A percentile compares a stretch with the other conserved stretches of the same genome.
phyloP scores from a whole-genome alignment of 2,888 invertebrate genomes.

The Cantharis lateralis region DNA sequence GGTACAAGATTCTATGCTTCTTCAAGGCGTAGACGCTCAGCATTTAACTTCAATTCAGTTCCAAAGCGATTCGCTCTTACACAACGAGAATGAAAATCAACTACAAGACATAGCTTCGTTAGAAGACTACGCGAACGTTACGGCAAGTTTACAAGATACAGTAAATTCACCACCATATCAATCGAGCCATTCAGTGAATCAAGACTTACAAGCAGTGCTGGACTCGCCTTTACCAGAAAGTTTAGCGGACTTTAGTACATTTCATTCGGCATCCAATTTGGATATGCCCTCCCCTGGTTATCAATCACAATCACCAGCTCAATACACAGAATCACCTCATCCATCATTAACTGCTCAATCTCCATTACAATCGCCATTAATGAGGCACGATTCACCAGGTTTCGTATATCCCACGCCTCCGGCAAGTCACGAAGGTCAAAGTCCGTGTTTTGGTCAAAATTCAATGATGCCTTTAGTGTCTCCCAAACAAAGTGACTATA shows the following conservation, averaged over 20 bases:
- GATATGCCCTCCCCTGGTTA: constrained; percentile 56
- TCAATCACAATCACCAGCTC: constrained; percentile 55
- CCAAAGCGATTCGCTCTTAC: constrained; percentile 59
- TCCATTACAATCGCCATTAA: constrained; percentile 67
- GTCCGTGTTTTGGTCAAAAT: constrained; percentile 60
- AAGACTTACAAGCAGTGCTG: constrained; percentile 75
- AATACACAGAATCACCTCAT: constrained; percentile 52
- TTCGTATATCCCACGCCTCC: constrained; percentile 87
- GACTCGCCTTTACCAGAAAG: constrained; percentile 81
- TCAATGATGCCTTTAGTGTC: constrained; percentile 54
- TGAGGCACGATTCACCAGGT: constrained; percentile 71
- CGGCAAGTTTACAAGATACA: constrained; percentile 58
- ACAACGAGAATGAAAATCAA: constrained; percentile 67
- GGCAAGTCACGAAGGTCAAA: constrained; percentile 82
- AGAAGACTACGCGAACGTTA: constrained; percentile 64
- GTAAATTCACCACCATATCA: constrained; percentile 58
- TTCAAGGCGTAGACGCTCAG: constrained; percentile 68
- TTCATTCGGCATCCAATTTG: constrained; percentile 61
- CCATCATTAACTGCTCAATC: constrained; percentile 61
- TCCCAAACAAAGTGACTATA: constrained; percentile 53
- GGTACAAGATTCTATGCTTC: constrained; percentile 70
- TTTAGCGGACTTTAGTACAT: constrained; percentile 81
- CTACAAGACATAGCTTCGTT: constrained; percentile 66
- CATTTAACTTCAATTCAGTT: constrained; percentile 59
- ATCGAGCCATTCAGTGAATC: constrained; percentile 63